phyloP scores from a whole-genome alignment of 2,113 vertebrate species.

The Pelecanoides urinatrix region DNA sequence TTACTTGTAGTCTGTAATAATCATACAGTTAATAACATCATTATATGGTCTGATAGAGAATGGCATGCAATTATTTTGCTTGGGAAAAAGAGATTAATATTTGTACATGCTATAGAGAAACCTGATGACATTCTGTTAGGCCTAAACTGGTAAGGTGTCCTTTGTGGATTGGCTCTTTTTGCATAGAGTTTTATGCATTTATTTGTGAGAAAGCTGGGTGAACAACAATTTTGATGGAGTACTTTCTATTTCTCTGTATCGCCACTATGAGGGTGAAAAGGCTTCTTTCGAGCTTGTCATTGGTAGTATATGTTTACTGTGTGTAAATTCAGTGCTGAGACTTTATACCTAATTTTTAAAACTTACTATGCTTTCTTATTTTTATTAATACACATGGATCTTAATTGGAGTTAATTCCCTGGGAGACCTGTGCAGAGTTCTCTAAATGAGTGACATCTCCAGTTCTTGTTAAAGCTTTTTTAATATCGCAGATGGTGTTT shows the following conservation, averaged over 20 bases:
- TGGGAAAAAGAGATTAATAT: background rate
- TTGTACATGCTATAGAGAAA: background rate
- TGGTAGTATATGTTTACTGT: background rate
- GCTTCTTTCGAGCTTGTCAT: background rate
- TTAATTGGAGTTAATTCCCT: background rate
- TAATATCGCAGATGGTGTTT: background rate
- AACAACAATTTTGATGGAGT: background rate
- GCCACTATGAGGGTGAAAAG: background rate
- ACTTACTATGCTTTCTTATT: background rate
- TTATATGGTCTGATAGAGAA: background rate
- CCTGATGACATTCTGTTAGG: background rate
- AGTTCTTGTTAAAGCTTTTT: background rate
- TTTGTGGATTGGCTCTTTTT: background rate
- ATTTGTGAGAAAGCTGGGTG: background rate
- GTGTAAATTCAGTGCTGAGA: background rate
- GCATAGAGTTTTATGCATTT: background rate
- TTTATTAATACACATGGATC: background rate
- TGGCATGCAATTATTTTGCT: background rate
- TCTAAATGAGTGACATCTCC: background rate
- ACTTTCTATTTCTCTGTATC: background rate
- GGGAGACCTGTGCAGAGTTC: background rate
- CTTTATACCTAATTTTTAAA: background rate
- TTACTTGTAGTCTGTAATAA: background rate
- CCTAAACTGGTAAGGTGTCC: background rate
- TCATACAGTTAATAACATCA: background rate